A percentile compares a stretch with the other conserved stretches of the same genome.
Evolutionary conservation across 2,888 invertebrate genomes (phyloP).

Genomic region (Hydroisotoma schaefferi): DNA sequence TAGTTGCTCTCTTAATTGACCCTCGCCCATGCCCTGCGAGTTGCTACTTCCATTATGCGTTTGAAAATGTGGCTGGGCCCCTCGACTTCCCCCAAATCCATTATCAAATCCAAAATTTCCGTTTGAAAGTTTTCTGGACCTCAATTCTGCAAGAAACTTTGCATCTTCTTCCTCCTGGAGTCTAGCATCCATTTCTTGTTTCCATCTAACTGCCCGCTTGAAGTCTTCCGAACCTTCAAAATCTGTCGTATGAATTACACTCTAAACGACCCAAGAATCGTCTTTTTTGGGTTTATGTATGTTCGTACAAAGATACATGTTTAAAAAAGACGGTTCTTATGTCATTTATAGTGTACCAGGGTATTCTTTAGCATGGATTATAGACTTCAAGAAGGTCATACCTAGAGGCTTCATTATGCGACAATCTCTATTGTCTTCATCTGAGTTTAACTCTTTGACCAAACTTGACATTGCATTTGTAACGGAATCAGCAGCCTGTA

Average conservation of each 20-base stretch:
- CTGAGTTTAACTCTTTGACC: slow-evolving; percentile 89
- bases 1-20: background rate
- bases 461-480: slow-evolving; percentile 97
- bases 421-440: slow-evolving; percentile 43
- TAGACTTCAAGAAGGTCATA: too few species aligned
- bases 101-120: slow-evolving; percentile 40
- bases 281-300: background rate
- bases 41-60: slow-evolving; percentile 45
- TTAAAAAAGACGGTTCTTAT: background rate
- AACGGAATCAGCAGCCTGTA: slow-evolving; percentile 94
- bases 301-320: background rate
- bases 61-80: slow-evolving; percentile 45
- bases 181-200: slow-evolving; percentile 59
- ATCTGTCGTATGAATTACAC: slow-evolving; percentile 11
- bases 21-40: background rate
- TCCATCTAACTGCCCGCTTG: slow-evolving; percentile 53
- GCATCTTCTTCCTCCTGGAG: slow-evolving; percentile 58
- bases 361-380: background rate
- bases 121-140: slow-evolving; percentile 55
- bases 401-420: slow-evolving; percentile 45
- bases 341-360: background rate
- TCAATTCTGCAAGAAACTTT: slow-evolving; percentile 59
- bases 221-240: slow-evolving; percentile 43
- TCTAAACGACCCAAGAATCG: background rate
- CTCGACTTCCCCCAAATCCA: slow-evolving; percentile 43